Evolutionary conservation across 2,797 vertebrate species (phyloP), one percentile per base, ranked within the genome.

Genomic region (Silurus lanzhouensis): DNA sequence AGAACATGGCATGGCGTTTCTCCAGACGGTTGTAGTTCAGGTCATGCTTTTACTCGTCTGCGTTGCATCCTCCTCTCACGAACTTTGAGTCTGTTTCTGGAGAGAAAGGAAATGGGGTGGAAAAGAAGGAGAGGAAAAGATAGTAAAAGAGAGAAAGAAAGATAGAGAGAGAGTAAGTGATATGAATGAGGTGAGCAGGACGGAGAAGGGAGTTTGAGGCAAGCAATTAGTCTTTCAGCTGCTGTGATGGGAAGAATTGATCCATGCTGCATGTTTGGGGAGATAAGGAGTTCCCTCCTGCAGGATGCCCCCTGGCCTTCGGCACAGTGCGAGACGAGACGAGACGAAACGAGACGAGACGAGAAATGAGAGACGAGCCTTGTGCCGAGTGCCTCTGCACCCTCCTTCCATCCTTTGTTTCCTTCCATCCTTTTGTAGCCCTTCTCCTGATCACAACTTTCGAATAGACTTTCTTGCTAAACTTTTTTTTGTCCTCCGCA

Each of bases 261-360:
- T 95, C 94, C 93, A 87, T 93, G 90, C 91, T 93, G 93, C 93
- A 90, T 95, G 95, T 95, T 94, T 91, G 89, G 89, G 91, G 91
- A 95, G 95, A 96, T 96, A 96, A 96, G 95, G 90, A 93, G 91
- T 92, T 88, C 92, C 92, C 92, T 89, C 93, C 93, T 92, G 84
- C 86, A 87, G 88, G 89, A 85, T 85, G 89, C 89, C 89, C 89
- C 88, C 88, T 88, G 89, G 91, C 90, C 89, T 82, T 86, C 86
- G 71, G 84, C 84, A 44, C 84, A 75, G 84, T 60, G 78, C 52
- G 84, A 87, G 88, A 88, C 78, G 86, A 52, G 10, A 52, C 48
- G 84, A 87, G 87, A 88, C 78, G 86, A 52, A 10, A 52, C 48
- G 48, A 10, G 10, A 52, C 48, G 48, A 52, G 48, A 52, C 48